phyloP scores from a whole-genome alignment of 2,888 invertebrate genomes.

The Drosophila kambysellisi region DNA sequence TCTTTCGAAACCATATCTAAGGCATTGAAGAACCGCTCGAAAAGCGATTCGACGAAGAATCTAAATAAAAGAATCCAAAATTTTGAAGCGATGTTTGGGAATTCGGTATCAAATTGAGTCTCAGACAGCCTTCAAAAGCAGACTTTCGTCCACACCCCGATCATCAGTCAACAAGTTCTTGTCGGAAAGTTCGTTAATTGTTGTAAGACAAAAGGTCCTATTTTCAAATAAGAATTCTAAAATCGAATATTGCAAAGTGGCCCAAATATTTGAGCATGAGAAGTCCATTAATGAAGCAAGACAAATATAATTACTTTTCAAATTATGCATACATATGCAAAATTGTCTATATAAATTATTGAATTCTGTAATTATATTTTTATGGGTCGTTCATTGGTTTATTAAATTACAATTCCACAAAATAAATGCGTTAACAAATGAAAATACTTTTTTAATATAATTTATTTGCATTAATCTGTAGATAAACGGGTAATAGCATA shows the following conservation, averaged over 20 bases:
- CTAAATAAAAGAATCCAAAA: neutral
- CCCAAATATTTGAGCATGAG: neutral
- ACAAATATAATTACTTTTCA: neutral
- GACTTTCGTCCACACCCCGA: neutral
- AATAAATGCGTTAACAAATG: neutral
- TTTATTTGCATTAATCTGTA: neutral
- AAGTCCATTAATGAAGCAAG: neutral
- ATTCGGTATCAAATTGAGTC: neutral
- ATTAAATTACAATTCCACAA: neutral
- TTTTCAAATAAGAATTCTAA: neutral
- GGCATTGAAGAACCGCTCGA: neutral
- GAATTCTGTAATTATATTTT: neutral
- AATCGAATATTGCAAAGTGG: neutral
- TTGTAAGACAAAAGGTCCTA: neutral
- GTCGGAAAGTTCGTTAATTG: neutral
- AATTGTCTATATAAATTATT: neutral
- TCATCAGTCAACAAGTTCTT: neutral
- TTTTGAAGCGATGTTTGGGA: neutral
- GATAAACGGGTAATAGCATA: neutral
- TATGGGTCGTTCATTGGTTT: neutral
- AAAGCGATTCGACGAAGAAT: neutral
- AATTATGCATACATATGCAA: neutral
- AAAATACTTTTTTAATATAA: neutral
- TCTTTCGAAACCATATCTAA: slow-evolving; percentile 7
- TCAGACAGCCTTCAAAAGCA: neutral